These are phyloP conservation scores for Allygus modestus DNA, from an alignment of 2,888 invertebrate genomes.

Conservation along the genomic window DNA sequence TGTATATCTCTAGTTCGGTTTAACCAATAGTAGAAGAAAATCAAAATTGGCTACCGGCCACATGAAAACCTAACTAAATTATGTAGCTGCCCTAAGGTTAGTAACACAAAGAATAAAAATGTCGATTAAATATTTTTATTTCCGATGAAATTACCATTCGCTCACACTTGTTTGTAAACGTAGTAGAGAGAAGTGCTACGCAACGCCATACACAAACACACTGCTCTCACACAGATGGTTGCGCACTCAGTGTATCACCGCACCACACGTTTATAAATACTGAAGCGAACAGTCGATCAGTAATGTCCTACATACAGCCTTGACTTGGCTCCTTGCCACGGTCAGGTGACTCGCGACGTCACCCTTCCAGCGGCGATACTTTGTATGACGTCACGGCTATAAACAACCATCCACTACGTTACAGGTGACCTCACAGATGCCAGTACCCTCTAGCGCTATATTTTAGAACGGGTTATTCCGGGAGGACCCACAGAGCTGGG, in stretches of 20 bases:
- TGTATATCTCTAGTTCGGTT: no score
- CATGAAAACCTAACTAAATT: no score
- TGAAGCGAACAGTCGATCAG: background rate
- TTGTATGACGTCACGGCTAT: constrained; percentile 13
- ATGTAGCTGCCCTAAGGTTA: no score
- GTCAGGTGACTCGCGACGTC: constrained; percentile 50
- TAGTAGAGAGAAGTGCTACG: no score
- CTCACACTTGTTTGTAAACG: no score
- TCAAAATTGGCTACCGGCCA: no score
- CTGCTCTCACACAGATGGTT: no score
- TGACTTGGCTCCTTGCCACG: background rate
- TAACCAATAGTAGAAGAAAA: no score
- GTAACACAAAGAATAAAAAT: no score
- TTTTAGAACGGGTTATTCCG: constrained; percentile 23
- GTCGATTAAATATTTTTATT: no score
- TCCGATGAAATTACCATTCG: no score
- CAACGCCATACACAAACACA: no score
- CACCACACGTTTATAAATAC: constrained; percentile 9
- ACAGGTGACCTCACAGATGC: constrained; percentile 25
- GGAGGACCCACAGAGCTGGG: background rate
- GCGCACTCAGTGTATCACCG: background rate
- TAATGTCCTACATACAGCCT: background rate
- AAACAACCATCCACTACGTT: background rate
- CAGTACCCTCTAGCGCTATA: constrained; percentile 31
- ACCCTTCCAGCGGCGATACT: background rate